phyloP scores from a whole-genome alignment of 2,113 vertebrate species.

The Embiotoca jacksoni region DNA sequence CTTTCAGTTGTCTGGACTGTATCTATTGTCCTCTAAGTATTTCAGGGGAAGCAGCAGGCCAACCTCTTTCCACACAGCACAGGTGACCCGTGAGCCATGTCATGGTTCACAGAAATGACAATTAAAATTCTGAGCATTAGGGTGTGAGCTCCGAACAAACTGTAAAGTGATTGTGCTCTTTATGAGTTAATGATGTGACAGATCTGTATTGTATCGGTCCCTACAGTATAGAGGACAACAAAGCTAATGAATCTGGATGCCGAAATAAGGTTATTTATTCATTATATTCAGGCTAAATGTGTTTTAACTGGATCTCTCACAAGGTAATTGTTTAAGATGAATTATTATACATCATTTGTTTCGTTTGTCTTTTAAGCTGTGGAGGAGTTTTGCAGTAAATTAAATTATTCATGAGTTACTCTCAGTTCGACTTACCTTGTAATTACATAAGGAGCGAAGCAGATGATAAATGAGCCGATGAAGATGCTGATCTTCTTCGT shows the following conservation, averaged over 20 bases:
- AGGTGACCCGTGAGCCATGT: slow-evolving; percentile 32
- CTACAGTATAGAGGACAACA: not conserved
- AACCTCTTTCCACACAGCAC: not conserved
- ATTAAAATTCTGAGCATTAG: not conserved
- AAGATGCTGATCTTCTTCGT: slow-evolving; percentile 92
- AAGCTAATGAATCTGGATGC: slow-evolving; percentile 11
- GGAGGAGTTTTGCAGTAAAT: slow-evolving; percentile 23
- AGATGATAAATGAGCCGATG: slow-evolving; percentile 89
- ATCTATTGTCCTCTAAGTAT: slow-evolving; percentile 13
- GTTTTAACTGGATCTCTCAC: not conserved
- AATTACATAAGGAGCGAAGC: slow-evolving; percentile 89
- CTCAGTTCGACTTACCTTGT: slow-evolving; percentile 81
- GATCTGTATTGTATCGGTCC: not conserved
- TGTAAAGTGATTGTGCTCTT: slow-evolving; percentile 7
- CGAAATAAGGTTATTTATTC: slow-evolving; percentile 1
- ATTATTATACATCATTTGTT: not conserved
- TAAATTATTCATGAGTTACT: slow-evolving; percentile 24
- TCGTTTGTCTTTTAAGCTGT: slow-evolving; percentile 25
- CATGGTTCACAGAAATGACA: slow-evolving; percentile 26
- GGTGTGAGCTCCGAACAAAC: not conserved
- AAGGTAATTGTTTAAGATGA: not conserved
- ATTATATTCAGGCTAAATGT: slow-evolving; percentile 7
- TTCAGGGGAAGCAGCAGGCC: slow-evolving; percentile 5
- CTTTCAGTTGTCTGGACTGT: not conserved
- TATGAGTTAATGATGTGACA: slow-evolving; percentile 11